phyloP scores from a whole-genome alignment of 2,888 invertebrate genomes.

The Sepioteuthis lessoniana region DNA sequence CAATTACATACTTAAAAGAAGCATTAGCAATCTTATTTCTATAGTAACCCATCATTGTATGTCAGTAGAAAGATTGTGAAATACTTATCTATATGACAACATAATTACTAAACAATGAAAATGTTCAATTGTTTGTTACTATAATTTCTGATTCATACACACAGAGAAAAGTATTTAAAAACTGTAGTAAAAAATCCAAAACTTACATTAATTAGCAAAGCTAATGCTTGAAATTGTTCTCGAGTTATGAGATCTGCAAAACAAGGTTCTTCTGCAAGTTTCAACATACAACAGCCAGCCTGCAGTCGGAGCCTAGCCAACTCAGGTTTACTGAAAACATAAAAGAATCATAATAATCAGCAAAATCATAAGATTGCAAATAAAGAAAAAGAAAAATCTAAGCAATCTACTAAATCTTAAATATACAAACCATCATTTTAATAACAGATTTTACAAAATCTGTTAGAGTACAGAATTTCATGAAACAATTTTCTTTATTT shows the following conservation, averaged over 20 bases:
- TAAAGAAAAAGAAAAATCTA: too few relatives aligned
- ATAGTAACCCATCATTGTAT: too few relatives aligned
- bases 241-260: slow-evolving; percentile 95
- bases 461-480: too few relatives aligned
- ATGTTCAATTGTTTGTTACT: not conserved
- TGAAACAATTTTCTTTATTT: too few relatives aligned
- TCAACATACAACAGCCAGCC: slow-evolving; percentile 95
- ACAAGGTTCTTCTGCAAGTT: slow-evolving; percentile 96
- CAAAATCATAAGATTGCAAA: not conserved
- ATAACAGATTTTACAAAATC: too few relatives aligned
- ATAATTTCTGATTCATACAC: not conserved
- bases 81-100: too few relatives aligned
- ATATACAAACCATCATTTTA: too few relatives aligned
- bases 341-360: slow-evolving; percentile 14
- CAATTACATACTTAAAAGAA: too few relatives aligned
- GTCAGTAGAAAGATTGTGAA: too few relatives aligned
- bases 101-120: not conserved
- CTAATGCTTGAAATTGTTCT: slow-evolving; percentile 94
- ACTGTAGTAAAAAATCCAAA: not conserved
- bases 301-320: slow-evolving; percentile 93
- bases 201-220: slow-evolving; percentile 89
- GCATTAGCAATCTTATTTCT: too few relatives aligned
- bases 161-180: not conserved
- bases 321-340: slow-evolving; percentile 78
- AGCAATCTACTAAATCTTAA: too few relatives aligned